Evolutionary conservation across 2,113 vertebrate species (phyloP), one percentile per base, ranked within the genome.

Genomic region (Cariama cristata): DNA sequence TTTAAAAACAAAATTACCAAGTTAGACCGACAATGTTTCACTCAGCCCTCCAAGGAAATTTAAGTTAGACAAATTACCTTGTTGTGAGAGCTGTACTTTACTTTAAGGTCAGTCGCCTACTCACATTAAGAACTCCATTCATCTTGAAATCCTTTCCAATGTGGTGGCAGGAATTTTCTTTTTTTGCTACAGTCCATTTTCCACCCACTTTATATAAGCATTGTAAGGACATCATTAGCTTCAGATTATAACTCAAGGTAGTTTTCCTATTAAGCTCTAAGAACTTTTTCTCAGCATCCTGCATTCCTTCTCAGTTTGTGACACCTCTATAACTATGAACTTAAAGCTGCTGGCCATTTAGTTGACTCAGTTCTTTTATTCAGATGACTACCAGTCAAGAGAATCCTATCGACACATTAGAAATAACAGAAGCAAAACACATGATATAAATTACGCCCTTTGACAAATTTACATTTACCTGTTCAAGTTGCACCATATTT

Each of bases 91-190:
- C 77, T 92, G 35, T 38, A 90, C 69, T 55, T 93, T 91, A 77
- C 93, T 93, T 91, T 96, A 97, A 97, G 97, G 98, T 95, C 73
- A 55, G 49, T 6, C 1, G 35, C 95, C 96, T 95, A 22, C 90
- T 97, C 88, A 75, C 88, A 95, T 97, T 87, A 97, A 96, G 75
- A 88, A 66, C 56, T 68, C 72, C 63, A 94, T 94, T 92, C 28
- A 35, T 97, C 96, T 96, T 73, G 50, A 95, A 85, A 88, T 45
- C 67, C 88, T 85, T 77, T 90, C 74, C 68, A 79, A 82, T 0
- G 23, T 7, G 40, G 75, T 10, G 11, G 27, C 13, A 79, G 76
- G 59, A 88, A 77, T 23, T 56, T 64, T 90, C 24, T 56, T 32
- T 71, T 69, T 73, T 88, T 52, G n/a, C 68, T 50, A 22, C 28